These are phyloP conservation scores for Agriopis leucophaearia DNA, from an alignment of 2,888 invertebrate species.

Conservation along the genomic window DNA sequence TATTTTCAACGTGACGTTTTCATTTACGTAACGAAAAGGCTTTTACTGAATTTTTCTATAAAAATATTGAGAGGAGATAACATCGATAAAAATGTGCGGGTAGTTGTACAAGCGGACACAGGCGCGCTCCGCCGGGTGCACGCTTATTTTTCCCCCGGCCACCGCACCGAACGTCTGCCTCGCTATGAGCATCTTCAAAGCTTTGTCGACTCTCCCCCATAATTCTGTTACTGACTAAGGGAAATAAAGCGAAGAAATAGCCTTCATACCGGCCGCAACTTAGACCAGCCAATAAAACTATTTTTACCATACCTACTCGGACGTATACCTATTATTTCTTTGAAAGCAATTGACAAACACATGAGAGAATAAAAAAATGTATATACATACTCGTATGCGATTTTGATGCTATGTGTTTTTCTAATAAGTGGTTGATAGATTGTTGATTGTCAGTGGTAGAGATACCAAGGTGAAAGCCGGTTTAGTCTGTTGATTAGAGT, in stretches of 20 bases:
- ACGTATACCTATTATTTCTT: too few relatives aligned
- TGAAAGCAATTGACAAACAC: too few relatives aligned
- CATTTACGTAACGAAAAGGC: neutral
- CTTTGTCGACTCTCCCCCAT: slow-evolving; percentile 41
- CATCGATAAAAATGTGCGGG: slow-evolving; percentile 3
- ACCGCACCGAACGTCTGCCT: neutral
- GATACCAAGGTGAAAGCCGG: too few relatives aligned
- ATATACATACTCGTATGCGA: too few relatives aligned
- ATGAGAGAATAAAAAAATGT: too few relatives aligned
- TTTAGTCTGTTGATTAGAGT: too few relatives aligned
- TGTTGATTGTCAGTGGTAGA: too few relatives aligned
- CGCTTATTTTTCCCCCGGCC: neutral
- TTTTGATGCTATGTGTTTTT: too few relatives aligned
- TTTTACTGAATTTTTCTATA: slow-evolving; percentile 3
- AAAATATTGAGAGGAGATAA: slow-evolving; percentile 1
- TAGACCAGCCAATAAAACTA: slow-evolving; percentile 3
- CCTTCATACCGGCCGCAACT: slow-evolving; percentile 8
- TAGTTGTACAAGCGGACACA: neutral
- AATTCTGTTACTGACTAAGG: slow-evolving; percentile 49
- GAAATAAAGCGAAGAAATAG: slow-evolving; percentile 44
- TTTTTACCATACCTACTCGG: too few relatives aligned
- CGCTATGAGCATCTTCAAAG: slow-evolving; percentile 27
- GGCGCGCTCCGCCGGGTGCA: neutral
- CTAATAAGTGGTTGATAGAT: too few relatives aligned
- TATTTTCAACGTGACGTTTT: slow-evolving; percentile 3